Percentiles rank a stretch among this genome's conserved stretches.
Evolutionary conservation across 2,113 vertebrate species (phyloP).

Genomic region (Muscicapa adusta): DNA sequence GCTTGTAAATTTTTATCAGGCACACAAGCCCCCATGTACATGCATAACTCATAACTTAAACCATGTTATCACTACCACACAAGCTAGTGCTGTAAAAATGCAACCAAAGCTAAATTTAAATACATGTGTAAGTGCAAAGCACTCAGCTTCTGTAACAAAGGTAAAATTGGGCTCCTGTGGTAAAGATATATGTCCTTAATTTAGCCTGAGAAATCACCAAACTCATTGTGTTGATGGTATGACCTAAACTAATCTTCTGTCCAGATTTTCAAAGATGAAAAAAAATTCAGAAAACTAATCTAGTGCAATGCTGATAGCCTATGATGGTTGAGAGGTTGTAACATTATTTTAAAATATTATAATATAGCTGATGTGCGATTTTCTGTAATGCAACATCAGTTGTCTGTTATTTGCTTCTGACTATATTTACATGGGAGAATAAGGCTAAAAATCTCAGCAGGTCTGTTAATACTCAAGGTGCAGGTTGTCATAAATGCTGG

Average conservation of each 20-base stretch:
- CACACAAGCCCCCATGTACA: background rate
- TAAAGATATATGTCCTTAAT: constrained; percentile 19
- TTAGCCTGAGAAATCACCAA: constrained; percentile 29
- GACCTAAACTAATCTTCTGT: constrained; percentile 52
- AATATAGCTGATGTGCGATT: constrained; percentile 23
- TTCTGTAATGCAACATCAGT: constrained; percentile 32
- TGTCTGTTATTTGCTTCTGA: constrained; percentile 22
- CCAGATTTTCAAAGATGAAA: constrained; percentile 16
- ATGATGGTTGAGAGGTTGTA: constrained; percentile 19
- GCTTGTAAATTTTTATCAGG: background rate
- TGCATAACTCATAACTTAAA: background rate
- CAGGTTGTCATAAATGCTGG: constrained; percentile 4
- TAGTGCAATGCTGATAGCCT: constrained; percentile 1
- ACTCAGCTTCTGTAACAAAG: constrained; percentile 31
- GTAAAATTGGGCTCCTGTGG: constrained; percentile 5
- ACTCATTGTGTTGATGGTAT: constrained; percentile 35
- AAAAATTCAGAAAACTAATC: constrained; percentile 51
- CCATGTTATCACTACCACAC: background rate
- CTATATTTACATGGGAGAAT: background rate
- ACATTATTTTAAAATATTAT: constrained; percentile 52
- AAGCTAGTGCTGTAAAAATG: constrained; percentile 17
- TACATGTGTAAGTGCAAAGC: background rate
- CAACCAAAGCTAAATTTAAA: constrained; percentile 50
- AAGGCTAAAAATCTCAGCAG: background rate
- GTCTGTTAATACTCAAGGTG: constrained; percentile 18